Percentiles rank a stretch among this genome's conserved stretches.
Conservation (phyloP, 2,888 invertebrate species). For the Ellobium chinense region DNA sequence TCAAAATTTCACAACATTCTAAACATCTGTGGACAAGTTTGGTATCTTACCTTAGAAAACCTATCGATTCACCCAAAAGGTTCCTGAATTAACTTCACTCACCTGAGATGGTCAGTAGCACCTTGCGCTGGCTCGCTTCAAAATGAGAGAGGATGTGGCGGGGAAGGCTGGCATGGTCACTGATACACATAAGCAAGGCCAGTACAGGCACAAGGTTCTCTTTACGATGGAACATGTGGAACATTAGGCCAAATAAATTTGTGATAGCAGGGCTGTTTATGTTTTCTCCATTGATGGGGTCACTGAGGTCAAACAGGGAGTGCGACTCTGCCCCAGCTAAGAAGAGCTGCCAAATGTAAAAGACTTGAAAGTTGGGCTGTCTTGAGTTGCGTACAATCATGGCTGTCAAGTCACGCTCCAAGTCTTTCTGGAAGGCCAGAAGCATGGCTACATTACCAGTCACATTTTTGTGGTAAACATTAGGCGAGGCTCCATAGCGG, state of each 20-base stretch:
- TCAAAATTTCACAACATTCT: too few relatives aligned
- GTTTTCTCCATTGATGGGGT: constrained; percentile 32
- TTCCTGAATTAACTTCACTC: too few relatives aligned
- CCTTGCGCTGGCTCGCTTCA: constrained; percentile 42
- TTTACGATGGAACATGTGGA: constrained; percentile 34
- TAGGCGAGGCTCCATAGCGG: constrained; percentile 60
- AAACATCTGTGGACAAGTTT: too few relatives aligned
- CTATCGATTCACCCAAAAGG: too few relatives aligned
- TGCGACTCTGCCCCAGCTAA: constrained; percentile 55
- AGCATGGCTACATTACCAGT: constrained; percentile 63
- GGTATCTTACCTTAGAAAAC: too few relatives aligned
- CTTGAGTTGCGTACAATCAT: constrained; percentile 46
- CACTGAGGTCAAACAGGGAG: constrained; percentile 48
- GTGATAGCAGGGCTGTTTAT: constrained; percentile 26
- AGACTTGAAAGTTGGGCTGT: constrained; percentile 38
- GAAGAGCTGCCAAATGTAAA: constrained; percentile 54
- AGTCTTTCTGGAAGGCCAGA: constrained; percentile 55
- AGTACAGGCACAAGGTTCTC: constrained; percentile 44
- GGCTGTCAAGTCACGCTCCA: constrained; percentile 46
- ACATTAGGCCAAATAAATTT: constrained; percentile 38
- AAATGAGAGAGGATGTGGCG: constrained; percentile 46
- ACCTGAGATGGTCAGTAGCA: constrained; percentile 49
- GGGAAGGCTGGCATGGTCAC: constrained; percentile 47
- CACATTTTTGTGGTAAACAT: constrained; percentile 61
- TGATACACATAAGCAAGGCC: constrained; percentile 50